Evolutionary conservation across 2,888 invertebrate genomes (phyloP).

Genomic region (Netelia melanura): DNA sequence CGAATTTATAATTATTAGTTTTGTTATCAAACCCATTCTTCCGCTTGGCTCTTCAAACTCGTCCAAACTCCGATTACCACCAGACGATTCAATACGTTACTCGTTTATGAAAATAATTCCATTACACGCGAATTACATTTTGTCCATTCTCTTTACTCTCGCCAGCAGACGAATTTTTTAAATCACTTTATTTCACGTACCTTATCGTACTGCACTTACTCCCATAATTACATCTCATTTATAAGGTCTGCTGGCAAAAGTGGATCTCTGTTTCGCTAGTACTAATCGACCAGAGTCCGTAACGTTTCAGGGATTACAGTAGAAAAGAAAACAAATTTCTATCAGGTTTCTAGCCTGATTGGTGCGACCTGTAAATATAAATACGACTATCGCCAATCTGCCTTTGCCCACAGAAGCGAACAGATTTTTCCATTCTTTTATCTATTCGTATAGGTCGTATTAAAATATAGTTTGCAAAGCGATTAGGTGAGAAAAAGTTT

Average conservation of each 20-base stretch:
- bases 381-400: background rate
- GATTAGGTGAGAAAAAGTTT: slow-evolving; percentile 13
- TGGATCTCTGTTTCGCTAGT: background rate
- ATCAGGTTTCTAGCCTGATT: slow-evolving; percentile 33
- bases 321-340: slow-evolving; percentile 22
- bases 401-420: background rate
- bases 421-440: slow-evolving; percentile 8
- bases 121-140: background rate
- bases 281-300: background rate
- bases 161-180: slow-evolving; percentile 6
- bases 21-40: slow-evolving; percentile 22
- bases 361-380: slow-evolving; percentile 20
- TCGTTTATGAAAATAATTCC: slow-evolving; percentile 48
- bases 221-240: slow-evolving; percentile 22
- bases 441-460: slow-evolving; percentile 10
- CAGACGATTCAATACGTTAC: background rate
- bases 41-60: slow-evolving; percentile 1
- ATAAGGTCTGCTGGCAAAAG: slow-evolving; percentile 13
- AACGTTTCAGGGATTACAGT: background rate
- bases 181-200: slow-evolving; percentile 24
- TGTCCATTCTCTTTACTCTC: background rate
- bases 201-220: slow-evolving; percentile 11
- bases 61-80: background rate
- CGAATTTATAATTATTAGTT: slow-evolving; percentile 1
- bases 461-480: slow-evolving; percentile 45